Evolutionary conservation across 2,888 invertebrate genomes (phyloP).

Genomic region (Neocrepidodera transversa): DNA sequence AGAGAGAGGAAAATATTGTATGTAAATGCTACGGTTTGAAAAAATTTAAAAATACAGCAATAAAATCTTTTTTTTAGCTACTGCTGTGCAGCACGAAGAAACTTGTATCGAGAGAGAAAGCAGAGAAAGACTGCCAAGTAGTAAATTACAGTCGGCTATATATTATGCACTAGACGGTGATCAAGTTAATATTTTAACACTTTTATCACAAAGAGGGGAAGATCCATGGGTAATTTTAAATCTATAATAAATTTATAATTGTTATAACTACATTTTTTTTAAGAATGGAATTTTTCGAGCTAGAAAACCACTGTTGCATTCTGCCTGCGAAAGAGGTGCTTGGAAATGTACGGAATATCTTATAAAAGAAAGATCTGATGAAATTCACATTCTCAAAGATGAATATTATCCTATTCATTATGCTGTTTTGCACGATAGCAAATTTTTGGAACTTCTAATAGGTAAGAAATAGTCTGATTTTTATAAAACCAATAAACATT

Average conservation of each 20-base stretch:
- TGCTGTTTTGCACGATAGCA: constrained; percentile 74
- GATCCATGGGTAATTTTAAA: constrained; percentile 69
- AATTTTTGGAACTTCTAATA: constrained; percentile 71
- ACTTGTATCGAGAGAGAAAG: constrained; percentile 59
- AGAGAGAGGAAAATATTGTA: constrained; percentile 70
- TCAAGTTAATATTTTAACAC: constrained; percentile 72
- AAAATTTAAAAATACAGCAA: neutral
- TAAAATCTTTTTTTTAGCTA: constrained; percentile 40
- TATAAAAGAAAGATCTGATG: constrained; percentile 70
- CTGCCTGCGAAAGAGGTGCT: constrained; percentile 75
- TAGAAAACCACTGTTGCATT: constrained; percentile 70
- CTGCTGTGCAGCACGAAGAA: constrained; percentile 63
- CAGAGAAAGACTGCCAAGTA: constrained; percentile 57
- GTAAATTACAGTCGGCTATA: constrained; percentile 71
- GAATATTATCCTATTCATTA: constrained; percentile 82
- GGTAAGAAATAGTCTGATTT: no score
- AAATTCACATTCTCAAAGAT: constrained; percentile 74
- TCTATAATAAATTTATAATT: neutral
- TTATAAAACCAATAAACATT: no score
- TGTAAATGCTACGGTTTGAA: constrained; percentile 37
- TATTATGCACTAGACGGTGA: constrained; percentile 78
- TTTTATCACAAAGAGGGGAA: constrained; percentile 71
- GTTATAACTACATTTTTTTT: constrained; percentile 30
- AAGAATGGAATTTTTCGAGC: constrained; percentile 63
- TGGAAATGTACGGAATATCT: constrained; percentile 76